phyloP scores from a whole-genome alignment of 92 coral and sea anemone genomes.

The Blastomussa wellsi region DNA sequence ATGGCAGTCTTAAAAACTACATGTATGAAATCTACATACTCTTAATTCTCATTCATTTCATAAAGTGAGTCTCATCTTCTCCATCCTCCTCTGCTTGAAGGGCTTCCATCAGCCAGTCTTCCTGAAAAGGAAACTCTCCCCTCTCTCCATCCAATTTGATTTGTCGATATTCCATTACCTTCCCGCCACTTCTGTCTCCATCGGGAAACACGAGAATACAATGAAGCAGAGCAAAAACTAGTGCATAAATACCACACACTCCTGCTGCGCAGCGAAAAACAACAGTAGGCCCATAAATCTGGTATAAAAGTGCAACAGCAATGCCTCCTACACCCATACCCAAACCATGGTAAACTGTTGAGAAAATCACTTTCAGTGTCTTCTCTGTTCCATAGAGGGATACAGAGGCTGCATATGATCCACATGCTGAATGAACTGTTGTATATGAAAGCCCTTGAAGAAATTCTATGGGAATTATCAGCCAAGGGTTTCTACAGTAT shows the following conservation, averaged over 20 bases:
- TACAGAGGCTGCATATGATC: conserved; percentile 73
- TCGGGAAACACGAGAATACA: conserved; percentile 81
- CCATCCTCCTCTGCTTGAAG: conserved; percentile 87
- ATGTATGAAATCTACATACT: too few relatives aligned
- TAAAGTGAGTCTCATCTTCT: conserved; percentile 39
- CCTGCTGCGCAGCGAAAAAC: conserved; percentile 97
- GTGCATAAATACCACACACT: conserved; percentile 82
- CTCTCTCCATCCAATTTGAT: conserved; percentile 59
- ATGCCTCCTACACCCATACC: conserved; percentile 93
- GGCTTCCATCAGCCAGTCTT: conserved; percentile 96
- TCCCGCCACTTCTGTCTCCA: conserved; percentile 65
- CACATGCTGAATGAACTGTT: conserved; percentile 79
- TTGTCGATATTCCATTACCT: conserved; percentile 68
- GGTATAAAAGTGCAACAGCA: conserved; percentile 73
- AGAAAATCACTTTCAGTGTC: conserved; percentile 81
- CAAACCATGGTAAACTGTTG: conserved; percentile 77
- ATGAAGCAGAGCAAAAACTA: conserved; percentile 79
- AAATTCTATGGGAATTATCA: conserved; percentile 81
- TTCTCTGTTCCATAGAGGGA: conserved; percentile 89
- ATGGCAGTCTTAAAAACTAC: neutral
- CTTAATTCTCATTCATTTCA: neutral
- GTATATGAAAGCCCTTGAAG: conserved; percentile 85
- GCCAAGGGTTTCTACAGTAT: conserved; percentile 69
- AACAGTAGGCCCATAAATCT: conserved; percentile 81
- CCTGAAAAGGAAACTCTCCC: conserved; percentile 46